phyloP scores from a whole-genome alignment of 2,113 vertebrate genomes.

The Clarias gariepinus region DNA sequence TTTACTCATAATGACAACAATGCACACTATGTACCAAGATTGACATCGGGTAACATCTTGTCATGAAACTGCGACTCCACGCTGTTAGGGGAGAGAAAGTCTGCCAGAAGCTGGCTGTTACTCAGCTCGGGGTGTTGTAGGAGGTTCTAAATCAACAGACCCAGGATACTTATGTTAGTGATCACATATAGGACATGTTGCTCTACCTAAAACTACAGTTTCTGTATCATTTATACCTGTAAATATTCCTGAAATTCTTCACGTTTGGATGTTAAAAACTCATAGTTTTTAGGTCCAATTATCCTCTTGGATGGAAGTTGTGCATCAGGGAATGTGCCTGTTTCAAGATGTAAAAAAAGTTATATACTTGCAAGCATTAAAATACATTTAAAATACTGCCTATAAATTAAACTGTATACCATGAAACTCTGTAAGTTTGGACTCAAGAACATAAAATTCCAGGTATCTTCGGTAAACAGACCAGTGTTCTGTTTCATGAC shows the following conservation, averaged over 20 bases:
- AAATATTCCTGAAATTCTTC: constrained; percentile 96
- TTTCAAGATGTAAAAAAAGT: neutral
- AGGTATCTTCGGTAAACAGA: constrained; percentile 93
- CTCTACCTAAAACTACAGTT: neutral
- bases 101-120: constrained; percentile 94
- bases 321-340: constrained; percentile 93
- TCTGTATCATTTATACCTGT: constrained; percentile 75
- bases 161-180: neutral
- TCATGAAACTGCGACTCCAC: constrained; percentile 96
- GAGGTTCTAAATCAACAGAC: constrained; percentile 77
- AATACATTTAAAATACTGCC: neutral
- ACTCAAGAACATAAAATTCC: constrained; percentile 97
- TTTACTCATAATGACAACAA: neutral
- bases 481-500: constrained; percentile 92
- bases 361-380: neutral
- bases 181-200: neutral
- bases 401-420: constrained; percentile 69
- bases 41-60: constrained; percentile 96
- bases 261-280: constrained; percentile 93
- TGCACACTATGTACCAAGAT: constrained; percentile 79
- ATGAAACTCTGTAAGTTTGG: constrained; percentile 96
- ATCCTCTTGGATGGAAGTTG: constrained; percentile 96
- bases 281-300: constrained; percentile 95
- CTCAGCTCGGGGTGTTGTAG: constrained; percentile 92
- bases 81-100: constrained; percentile 93